Evolutionary conservation across 2,797 vertebrate genomes (phyloP), one percentile per base, ranked within the genome.

Genomic region (Rhinogobio ventralis): DNA sequence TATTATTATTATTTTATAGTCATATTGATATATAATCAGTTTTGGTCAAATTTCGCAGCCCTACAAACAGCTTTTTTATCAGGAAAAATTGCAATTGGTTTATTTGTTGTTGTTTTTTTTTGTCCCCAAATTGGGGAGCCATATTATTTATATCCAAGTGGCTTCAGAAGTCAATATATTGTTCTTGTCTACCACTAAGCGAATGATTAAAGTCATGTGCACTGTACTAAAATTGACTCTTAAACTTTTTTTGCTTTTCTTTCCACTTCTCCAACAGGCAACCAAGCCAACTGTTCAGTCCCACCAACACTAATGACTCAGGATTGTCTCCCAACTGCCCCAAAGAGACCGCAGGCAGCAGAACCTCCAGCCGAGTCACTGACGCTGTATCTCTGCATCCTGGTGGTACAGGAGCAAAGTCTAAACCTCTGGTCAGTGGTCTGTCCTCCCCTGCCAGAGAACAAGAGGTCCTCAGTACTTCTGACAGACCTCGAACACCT

Each of bases 281-380:
- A 68, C 46, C n/a, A 13, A 87, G 64, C 28, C 84, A 67, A 57
- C 69, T 80, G 2, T 77, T 92, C 83, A 93, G 91, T 45, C 87
- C 91, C 60, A 89, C 89, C 0, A 86, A 87, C 90, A 92, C 53
- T 20, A 81, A 89, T 68, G 93, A 93, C n/a, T 87, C 90, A 0
- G 90, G 91, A 30, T 74, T 81, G 25, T 79, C 83, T 36, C 82
- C 71, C 8, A 81, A 85, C 14, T 57, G n/a, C 14, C 66, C 79
- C 15, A 76, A 79, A 83, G 90, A 92, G 30, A 15, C 84, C 4
- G 82, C 68, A n/a, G 79, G 85, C 33, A 74, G 66, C 1, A 68
- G 69, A 78, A 14, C 81, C 60, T 0, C 79, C 51, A 1, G 88
- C 60, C 78, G 78, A 83, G 55, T 86, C 36, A 60, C 33, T 51